Base-by-base conservation (phyloP, 2,113 vertebrate species). In the Coryphaenoides rupestris region DNA sequence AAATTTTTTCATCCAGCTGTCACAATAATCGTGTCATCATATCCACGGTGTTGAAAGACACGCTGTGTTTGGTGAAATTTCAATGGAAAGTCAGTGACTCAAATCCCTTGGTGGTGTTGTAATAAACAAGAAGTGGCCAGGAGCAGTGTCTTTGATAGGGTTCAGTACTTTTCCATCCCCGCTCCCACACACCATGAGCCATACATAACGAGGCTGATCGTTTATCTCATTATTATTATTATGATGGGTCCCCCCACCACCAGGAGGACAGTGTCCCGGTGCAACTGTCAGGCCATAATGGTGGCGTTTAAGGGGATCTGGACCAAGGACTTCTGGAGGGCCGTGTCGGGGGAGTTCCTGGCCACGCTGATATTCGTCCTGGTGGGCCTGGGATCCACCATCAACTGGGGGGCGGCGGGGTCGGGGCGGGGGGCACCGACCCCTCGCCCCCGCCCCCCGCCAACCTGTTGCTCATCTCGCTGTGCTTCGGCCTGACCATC, bases 251-350 rank as follows among this genome's bases (percentile, higher is more conserved):
- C 28, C 28, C 33, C 33, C 59, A 75, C 83, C 90, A 98, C n/a
- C n/a, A n/a, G 95, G 84, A 95, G 94, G 91, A 93, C 92, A 79
- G 87, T 91, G 80, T 89, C 79, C 33, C 81, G 88, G 74, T 96
- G 84, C 74, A 92, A 81, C 69, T 87, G 89, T 81, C 87, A 88
- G 60, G 82, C 65, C 82, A 88, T 91, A 86, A 98, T 99, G 97
- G 91, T 87, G 68, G 97, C 96, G 0, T 98, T 95, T 73, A 96
- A 93, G 88, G 95, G 95, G 53, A 93, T 98, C 74, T 96, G 95
- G 95, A 98, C 95, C 61, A 94, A 98, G 80, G 86, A 92, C 26
- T 98, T 98, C 90, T 99, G 97, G 96, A 94, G 94, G 78, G 94
- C 95, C 0, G 96, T 98, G 69, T 90, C 91, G 0, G 95, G 91